Base-by-base conservation (phyloP, 2,113 vertebrate species). In the Oostethus manadensis region DNA sequence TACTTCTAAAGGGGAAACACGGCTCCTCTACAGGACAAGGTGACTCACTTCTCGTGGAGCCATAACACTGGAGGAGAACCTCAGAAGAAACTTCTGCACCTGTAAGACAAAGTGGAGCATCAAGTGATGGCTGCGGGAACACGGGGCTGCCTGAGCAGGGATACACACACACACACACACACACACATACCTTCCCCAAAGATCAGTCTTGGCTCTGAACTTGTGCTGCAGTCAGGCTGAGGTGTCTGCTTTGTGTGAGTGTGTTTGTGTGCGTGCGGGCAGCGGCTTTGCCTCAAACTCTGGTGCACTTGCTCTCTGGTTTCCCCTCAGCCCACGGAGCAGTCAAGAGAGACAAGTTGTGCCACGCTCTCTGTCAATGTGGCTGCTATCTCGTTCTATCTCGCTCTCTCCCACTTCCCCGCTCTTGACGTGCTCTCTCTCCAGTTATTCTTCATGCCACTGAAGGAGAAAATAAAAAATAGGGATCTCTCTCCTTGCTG, bases 381-480 rank as follows among this genome's bases (percentile, higher is more conserved):
- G 86, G 68, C 78, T 83, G 73, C 84, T 85, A 56, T 78, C 82
- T 79, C 76, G 77, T 84, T 78, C 71, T 72, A 71, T 64, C 84
- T 64, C 55, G 75, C 58, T 64, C 70, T 79, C 78, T 67, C 55
- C 22, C 56, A 68, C 74, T 65, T 84, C 61, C 58, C 77, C 51
- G 63, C 69, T 80, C 78, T 71, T 77, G 73, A 85, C 79, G 54
- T 57, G 51, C 79, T 82, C 73, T 84, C 84, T 88, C 86, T 84
- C 83, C 75, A 77, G 81, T 80, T 85, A 80, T 81, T 86, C 80
- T 81, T 80, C 77, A 78, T 76, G 77, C 78, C 68, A 80, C 83
- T 81, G 79, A 86, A 81, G 83, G 81, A 86, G 86, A 83, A 76
- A 85, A 80, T 78, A 78, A 86, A 83, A 82, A 78, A 74, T 76